Evolutionary conservation across 2,113 vertebrate genomes (phyloP).

Genomic region (Otus sunia): DNA sequence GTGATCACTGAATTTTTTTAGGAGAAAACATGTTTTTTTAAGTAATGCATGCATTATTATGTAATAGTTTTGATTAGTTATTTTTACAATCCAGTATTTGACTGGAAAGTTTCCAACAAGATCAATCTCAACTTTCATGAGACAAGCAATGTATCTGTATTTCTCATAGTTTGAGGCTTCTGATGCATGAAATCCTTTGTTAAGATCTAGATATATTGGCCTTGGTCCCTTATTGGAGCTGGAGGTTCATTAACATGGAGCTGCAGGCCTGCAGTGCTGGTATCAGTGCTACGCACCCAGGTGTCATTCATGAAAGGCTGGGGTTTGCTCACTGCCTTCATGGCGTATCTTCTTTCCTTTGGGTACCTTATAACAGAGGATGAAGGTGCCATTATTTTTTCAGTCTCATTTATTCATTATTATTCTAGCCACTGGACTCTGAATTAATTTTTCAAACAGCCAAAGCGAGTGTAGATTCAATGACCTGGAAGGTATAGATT

Average conservation of each 20-base stretch:
- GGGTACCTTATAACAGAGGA: neutral
- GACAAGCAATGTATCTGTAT: neutral
- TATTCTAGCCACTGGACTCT: neutral
- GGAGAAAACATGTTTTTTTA: neutral
- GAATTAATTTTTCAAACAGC: neutral
- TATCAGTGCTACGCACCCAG: neutral
- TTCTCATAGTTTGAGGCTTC: neutral
- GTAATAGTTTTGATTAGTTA: neutral
- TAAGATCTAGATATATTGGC: neutral
- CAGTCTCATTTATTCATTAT: neutral
- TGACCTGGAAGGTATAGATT: neutral
- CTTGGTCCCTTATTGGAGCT: neutral
- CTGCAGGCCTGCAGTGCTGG: neutral
- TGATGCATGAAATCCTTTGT: neutral
- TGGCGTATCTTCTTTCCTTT: neutral
- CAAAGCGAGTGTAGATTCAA: neutral
- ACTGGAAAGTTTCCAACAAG: neutral
- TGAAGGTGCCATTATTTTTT: neutral
- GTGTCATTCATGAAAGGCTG: neutral
- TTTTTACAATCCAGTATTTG: neutral
- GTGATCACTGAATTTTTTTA: neutral
- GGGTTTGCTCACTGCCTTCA: neutral
- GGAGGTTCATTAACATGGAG: fast-evolving
- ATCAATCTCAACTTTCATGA: neutral
- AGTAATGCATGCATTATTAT: neutral